phyloP scores from a whole-genome alignment of 1,140 invertebrate genomes.

The Zophobas atratus region DNA sequence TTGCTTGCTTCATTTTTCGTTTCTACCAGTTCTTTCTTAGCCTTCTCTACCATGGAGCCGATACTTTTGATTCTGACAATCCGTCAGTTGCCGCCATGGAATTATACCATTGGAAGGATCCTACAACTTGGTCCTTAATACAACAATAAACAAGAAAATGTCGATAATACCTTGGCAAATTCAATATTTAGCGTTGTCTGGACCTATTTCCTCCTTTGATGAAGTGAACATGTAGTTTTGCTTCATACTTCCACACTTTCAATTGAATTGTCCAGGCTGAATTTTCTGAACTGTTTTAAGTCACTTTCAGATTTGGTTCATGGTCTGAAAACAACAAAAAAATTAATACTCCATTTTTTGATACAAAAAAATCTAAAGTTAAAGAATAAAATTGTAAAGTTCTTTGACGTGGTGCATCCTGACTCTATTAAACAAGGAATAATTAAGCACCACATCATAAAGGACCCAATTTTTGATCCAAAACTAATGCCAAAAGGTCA shows the following conservation, averaged over 20 bases:
- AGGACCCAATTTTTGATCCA: no score
- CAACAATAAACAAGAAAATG: background rate
- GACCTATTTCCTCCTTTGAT: conserved; percentile 92
- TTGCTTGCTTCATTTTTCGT: no score
- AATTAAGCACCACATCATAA: no score
- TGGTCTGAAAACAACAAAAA: background rate
- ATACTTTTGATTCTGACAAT: background rate
- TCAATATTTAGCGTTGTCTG: conserved; percentile 71
- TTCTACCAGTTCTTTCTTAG: no score
- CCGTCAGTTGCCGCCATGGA: background rate
- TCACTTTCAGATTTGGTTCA: background rate
- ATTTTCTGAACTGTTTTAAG: background rate
- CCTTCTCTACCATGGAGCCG: no score
- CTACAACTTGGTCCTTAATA: background rate
- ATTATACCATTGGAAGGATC: conserved; percentile 1
- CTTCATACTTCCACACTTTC: background rate
- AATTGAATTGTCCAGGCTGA: background rate
- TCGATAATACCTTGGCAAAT: conserved; percentile 75
- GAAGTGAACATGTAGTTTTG: conserved; percentile 80
- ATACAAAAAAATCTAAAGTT: no score
- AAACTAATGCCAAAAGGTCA: no score
- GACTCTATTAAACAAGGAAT: no score
- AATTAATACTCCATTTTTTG: no score
- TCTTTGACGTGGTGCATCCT: no score
- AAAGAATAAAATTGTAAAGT: no score